Conservation (phyloP, 2,888 invertebrate genomes). For the Trachelus tabidus region DNA sequence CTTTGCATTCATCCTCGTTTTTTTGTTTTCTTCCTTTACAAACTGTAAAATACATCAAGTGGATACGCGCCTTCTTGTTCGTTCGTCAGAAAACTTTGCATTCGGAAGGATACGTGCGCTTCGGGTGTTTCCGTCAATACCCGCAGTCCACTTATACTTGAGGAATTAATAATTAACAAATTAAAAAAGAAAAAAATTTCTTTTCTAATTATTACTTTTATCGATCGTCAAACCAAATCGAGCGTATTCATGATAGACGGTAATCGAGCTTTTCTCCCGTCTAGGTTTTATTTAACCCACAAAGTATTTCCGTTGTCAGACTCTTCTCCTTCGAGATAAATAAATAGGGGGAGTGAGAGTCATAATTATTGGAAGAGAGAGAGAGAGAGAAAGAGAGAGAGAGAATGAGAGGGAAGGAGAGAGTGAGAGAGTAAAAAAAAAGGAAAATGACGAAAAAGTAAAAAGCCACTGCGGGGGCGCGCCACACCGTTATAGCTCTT, state of each 20-base stretch:
- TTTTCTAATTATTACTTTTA: not conserved
- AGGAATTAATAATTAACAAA: not conserved
- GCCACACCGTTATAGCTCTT: slow-evolving; percentile 60
- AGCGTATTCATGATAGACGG: slow-evolving; percentile 7
- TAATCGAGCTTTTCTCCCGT: slow-evolving; percentile 38
- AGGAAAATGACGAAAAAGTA: slow-evolving; percentile 20
- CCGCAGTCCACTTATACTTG: not conserved
- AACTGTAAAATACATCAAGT: not conserved
- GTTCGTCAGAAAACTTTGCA: not conserved
- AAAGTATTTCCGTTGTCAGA: slow-evolving; percentile 39
- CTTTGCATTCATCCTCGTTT: not conserved
- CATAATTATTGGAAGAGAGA: not conserved
- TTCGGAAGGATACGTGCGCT: not conserved
- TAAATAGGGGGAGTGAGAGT: not conserved
- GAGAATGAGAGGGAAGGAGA: slow-evolving; percentile 7
- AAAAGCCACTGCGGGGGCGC: slow-evolving; percentile 44
- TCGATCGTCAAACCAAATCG: not conserved
- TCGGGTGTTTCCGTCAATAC: not conserved
- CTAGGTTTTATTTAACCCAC: slow-evolving; percentile 35
- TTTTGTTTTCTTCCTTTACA: not conserved
- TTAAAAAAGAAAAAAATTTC: slow-evolving; percentile 12
- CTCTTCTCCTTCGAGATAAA: not conserved
- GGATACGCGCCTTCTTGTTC: not conserved
- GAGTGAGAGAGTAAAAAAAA: slow-evolving; percentile 12
- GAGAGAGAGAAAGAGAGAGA: no score